A percentile compares a stretch with the other conserved stretches of the same genome.
phyloP scores from a whole-genome alignment of 2,797 vertebrate genomes.

The Dendrocincla fuliginosa region DNA sequence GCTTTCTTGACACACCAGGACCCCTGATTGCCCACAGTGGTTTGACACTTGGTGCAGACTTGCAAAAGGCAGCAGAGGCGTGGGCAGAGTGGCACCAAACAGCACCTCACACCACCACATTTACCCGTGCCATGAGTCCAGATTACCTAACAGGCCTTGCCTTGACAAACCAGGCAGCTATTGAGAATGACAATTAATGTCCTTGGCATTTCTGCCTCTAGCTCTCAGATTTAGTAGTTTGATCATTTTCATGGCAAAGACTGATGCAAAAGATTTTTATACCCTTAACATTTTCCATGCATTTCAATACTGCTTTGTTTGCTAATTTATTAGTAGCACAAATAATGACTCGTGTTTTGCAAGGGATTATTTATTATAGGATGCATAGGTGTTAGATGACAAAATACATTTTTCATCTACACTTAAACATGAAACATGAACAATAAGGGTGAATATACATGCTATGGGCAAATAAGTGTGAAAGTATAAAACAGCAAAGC shows the following conservation, averaged over 20 bases:
- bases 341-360: background rate
- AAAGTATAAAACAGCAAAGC: background rate
- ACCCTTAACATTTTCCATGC: background rate
- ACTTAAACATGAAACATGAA: background rate
- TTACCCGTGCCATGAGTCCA: background rate
- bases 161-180: background rate
- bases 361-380: background rate
- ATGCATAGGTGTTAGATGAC: background rate
- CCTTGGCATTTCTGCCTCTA: background rate
- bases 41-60: background rate
- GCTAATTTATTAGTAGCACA: background rate
- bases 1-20: background rate
- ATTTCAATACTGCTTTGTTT: background rate
- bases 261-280: background rate
- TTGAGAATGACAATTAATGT: background rate
- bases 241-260: background rate
- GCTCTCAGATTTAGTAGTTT: background rate
- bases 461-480: background rate
- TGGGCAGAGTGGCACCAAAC: background rate
- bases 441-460: background rate
- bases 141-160: background rate
- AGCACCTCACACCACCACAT: background rate
- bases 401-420: background rate
- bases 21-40: rapidly evolving
- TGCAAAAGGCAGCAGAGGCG: background rate